phyloP scores from a whole-genome alignment of 2,888 invertebrate species.

The Noctua janthina region DNA sequence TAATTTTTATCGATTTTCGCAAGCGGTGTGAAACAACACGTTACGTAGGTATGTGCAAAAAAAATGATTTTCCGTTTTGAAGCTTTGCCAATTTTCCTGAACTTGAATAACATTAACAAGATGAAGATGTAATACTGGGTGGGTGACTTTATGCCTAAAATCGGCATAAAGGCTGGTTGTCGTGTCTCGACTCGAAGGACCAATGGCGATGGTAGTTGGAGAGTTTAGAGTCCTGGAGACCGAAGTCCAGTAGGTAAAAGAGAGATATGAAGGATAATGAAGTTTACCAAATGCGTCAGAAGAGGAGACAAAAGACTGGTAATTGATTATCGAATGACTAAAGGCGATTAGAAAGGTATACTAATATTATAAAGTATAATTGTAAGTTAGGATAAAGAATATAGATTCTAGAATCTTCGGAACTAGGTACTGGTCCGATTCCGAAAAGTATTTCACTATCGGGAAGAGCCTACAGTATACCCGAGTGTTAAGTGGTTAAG shows the following conservation, averaged over 20 bases:
- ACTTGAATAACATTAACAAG: not conserved
- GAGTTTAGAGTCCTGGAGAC: not conserved
- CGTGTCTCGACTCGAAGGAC: not conserved
- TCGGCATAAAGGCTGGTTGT: not conserved
- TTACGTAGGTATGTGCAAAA: not conserved
- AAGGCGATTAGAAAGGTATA: too few species aligned
- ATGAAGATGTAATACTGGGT: not conserved
- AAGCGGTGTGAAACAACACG: not conserved
- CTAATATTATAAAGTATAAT: too few species aligned
- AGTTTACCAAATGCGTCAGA: not conserved
- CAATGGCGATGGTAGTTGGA: too few species aligned
- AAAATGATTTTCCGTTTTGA: not conserved
- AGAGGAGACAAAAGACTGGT: not conserved
- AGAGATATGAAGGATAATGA: not conserved
- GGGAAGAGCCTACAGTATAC: not conserved
- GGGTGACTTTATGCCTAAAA: not conserved
- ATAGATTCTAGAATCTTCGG: too few species aligned
- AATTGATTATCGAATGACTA: not conserved
- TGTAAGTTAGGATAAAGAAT: not conserved
- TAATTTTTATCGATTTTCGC: slow-evolving; percentile 1
- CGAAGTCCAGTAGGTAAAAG: not conserved
- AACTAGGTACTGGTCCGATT: not conserved
- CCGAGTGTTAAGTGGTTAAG: too few species aligned
- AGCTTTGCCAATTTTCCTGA: not conserved
- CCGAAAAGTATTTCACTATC: not conserved